Evolutionary conservation across 2,797 vertebrate species (phyloP).

Genomic region (Clarias laeviceps): DNA sequence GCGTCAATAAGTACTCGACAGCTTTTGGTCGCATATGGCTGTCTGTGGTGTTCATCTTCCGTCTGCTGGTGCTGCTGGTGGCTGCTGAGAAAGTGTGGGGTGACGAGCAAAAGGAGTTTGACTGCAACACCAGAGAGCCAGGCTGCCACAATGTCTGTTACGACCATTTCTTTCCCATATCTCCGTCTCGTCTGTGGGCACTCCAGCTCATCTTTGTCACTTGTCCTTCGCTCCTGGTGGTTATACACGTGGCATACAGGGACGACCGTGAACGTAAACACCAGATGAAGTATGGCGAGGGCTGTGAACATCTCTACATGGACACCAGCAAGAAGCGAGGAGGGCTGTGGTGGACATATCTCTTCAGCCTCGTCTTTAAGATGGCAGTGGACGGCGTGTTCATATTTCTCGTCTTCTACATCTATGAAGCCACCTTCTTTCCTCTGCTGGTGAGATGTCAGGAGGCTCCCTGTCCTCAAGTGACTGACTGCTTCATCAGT

Average conservation of each 20-base stretch:
- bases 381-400: conserved; percentile 77
- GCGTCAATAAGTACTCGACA: conserved; percentile 89
- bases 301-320: conserved; percentile 65
- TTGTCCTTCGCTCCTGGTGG: conserved; percentile 87
- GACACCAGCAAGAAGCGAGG: conserved; percentile 84
- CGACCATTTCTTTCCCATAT: conserved; percentile 85
- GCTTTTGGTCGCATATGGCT: conserved; percentile 90
- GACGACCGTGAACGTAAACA: conserved; percentile 78
- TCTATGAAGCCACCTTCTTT: conserved; percentile 82
- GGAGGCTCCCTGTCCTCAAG: conserved; percentile 79
- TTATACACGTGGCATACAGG: conserved; percentile 88
- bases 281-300: conserved; percentile 66
- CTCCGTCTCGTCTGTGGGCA: conserved; percentile 91
- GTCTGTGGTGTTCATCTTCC: conserved; percentile 89
- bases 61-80: conserved; percentile 87
- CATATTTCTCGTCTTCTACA: conserved; percentile 81
- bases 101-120: conserved; percentile 87
- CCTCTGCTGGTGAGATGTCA: conserved; percentile 82
- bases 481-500: conserved; percentile 84
- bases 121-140: conserved; percentile 87
- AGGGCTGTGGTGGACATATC: conserved; percentile 89
- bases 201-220: conserved; percentile 96
- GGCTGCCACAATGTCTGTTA: conserved; percentile 90
- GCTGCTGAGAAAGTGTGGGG: conserved; percentile 88
- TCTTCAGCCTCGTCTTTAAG: conserved; percentile 85